Evolutionary conservation across 1,140 invertebrate species (phyloP).

Genomic region (Penaeus chinensis): DNA sequence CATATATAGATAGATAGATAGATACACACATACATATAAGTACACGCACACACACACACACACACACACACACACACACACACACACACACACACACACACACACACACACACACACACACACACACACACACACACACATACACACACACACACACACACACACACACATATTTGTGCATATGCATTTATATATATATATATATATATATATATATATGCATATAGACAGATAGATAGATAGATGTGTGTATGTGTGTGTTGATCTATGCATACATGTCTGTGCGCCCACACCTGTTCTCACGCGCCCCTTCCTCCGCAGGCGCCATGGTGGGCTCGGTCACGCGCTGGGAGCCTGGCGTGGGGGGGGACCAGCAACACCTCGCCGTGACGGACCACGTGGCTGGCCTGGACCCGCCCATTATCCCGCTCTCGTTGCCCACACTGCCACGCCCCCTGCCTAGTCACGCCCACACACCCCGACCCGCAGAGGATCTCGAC

Average conservation of each 20-base stretch:
- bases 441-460: slow-evolving; percentile 6
- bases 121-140: too few species aligned
- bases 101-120: too few species aligned
- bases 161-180: too few species aligned
- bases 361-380: slow-evolving; percentile 8
- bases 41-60: too few species aligned
- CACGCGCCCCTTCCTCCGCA: neutral
- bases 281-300: neutral
- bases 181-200: neutral
- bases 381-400: slow-evolving; percentile 18
- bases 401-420: slow-evolving; percentile 16
- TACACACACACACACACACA: too few species aligned
- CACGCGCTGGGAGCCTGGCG: slow-evolving; percentile 2
- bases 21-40: too few species aligned
- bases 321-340: slow-evolving; percentile 16
- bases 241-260: slow-evolving; percentile 3
- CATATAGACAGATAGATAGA: neutral
- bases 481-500: too few species aligned
- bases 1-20: too few species aligned
- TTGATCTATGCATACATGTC: neutral
- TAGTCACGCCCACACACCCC: slow-evolving; percentile 1
- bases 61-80: too few species aligned
- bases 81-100: too few species aligned
- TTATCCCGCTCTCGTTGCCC: neutral
- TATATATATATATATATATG: slow-evolving; percentile 9